Evolutionary conservation across 2,888 invertebrate genomes (phyloP), one percentile per base, ranked within the genome.

Genomic region (Thecophora atra): DNA sequence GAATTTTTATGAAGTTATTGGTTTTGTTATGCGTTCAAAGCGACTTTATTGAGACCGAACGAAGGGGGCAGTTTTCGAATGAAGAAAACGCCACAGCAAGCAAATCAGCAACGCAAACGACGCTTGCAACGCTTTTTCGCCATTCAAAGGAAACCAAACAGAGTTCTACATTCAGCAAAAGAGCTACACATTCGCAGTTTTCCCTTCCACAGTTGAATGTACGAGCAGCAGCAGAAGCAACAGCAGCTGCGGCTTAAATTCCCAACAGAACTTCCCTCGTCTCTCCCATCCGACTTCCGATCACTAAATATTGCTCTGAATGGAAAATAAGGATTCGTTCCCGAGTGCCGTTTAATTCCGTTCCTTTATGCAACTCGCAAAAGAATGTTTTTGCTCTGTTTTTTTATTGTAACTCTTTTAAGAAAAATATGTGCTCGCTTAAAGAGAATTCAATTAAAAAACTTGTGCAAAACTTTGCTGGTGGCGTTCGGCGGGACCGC

Each of bases 11-110:
- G 13, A 47, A 64, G 26, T 47, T 64, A 64, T 64, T 15, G 44
- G 47, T 64, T 64, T 64, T 64, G 64, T 44, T 64, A 64, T 64
- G 42, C 44, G 15, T 44, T 47, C 64, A 64, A 64, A 44, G 21
- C 47, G 15, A 24, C 15, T 47, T n/a, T 13, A 17, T 47, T n/a
- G 24, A 6, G 26, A 56, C 21, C 5, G 26, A 28, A 47, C 47
- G 47, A 24, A 28, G 28, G 58, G 4, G 26, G 26, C 15, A 28
- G 54, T n/a, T 54, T 11, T 54, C 21, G 24, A 1, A 54, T 11
- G 54, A n/a, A 54, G 21, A n/a, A 11, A 54, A 24, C 7, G 26
- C 11, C 26, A 58, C 26, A 56, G 7, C 21, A 1, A 2, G 17
- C 58, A 24, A 24, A 24, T 4, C 13, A 58, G 58, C 58, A 26